Conservation (phyloP, 2,888 invertebrate species). For the Stegophylla sp. region DNA sequence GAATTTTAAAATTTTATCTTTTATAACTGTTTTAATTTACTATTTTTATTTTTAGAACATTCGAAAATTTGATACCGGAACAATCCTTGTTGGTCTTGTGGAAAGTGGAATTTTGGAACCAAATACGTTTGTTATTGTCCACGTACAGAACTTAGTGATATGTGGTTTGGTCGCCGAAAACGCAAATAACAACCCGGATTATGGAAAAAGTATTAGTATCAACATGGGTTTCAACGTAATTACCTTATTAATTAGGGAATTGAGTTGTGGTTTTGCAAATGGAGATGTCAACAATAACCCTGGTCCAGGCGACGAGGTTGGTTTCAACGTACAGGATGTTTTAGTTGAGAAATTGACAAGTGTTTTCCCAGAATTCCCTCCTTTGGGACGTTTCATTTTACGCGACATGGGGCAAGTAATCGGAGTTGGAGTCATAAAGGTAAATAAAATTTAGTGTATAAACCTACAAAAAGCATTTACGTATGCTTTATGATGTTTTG, state of each 20-base stretch:
- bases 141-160: too few species aligned
- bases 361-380: slow-evolving; percentile 98
- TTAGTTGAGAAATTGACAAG: slow-evolving; percentile 99
- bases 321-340: slow-evolving; percentile 99
- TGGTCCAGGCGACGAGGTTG: slow-evolving; percentile 98
- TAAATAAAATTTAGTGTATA: slow-evolving; percentile 62
- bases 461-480: too few species aligned
- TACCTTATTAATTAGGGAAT: too few species aligned
- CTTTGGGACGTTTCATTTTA: slow-evolving; percentile 96
- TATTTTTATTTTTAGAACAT: slow-evolving; percentile 81
- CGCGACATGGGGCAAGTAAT: slow-evolving; percentile 99
- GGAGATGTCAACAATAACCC: slow-evolving; percentile 99
- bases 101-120: slow-evolving; percentile 98
- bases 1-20: background rate
- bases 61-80: slow-evolving; percentile 99
- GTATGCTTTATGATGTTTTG: too few species aligned
- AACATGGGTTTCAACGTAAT: too few species aligned
- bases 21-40: slow-evolving; percentile 20
- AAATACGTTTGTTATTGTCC: slow-evolving; percentile 93
- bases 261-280: too few species aligned
- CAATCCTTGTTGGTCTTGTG: slow-evolving; percentile 99
- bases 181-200: too few species aligned
- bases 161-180: too few species aligned
- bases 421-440: slow-evolving; percentile 96
- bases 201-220: too few species aligned